Conservation (phyloP, 2,797 vertebrate species). For the Peromyscus aztecus region DNA sequence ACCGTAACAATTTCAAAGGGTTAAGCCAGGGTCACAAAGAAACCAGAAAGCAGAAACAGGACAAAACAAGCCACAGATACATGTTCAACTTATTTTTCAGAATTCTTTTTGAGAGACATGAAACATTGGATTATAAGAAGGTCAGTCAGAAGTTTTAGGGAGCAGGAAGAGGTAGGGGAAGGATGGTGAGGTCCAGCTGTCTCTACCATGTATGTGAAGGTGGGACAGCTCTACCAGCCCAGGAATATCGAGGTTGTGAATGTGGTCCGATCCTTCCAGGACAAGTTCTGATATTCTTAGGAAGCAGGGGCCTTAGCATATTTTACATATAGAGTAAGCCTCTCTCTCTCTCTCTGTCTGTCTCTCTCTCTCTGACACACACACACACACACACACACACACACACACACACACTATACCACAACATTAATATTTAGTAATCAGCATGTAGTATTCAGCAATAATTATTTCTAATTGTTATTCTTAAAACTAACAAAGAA, state of each 20-base stretch:
- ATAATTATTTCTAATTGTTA: conserved; percentile 48
- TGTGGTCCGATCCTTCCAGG: not conserved
- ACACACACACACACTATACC: not conserved
- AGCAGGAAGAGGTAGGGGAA: not conserved
- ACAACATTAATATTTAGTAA: conserved; percentile 27
- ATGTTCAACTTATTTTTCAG: not conserved
- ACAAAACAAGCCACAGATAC: not conserved
- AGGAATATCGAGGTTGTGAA: not conserved
- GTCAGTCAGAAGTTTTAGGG: not conserved
- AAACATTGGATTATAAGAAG: not conserved
- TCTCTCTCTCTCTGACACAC: not conserved
- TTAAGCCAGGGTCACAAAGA: not conserved
- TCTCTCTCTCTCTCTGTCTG: not conserved
- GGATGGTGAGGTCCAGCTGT: not conserved
- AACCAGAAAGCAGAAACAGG: not conserved
- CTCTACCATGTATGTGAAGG: not conserved
- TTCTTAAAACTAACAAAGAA: conserved; percentile 41
- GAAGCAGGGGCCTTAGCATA: not conserved
- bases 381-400: not conserved
- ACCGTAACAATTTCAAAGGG: not conserved
- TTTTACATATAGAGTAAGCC: not conserved
- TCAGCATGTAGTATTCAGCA: not conserved
- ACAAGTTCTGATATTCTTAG: not conserved
- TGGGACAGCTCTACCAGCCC: not conserved
- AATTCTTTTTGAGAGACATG: not conserved